Evolutionary conservation across 2,797 vertebrate species (phyloP).

Genomic region (Syndactyla subalaris): DNA sequence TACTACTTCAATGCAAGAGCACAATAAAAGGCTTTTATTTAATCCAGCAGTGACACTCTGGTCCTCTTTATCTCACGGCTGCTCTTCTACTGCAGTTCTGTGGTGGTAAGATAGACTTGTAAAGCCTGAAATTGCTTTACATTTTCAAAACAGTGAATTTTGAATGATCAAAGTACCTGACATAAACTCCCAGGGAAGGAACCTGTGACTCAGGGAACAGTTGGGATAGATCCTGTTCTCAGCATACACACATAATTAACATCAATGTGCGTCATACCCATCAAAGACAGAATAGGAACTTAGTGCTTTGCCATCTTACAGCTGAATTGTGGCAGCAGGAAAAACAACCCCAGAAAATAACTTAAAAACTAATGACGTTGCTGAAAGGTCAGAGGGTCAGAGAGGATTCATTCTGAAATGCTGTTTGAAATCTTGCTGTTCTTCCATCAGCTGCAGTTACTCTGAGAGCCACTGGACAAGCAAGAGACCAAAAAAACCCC

Average conservation of each 20-base stretch:
- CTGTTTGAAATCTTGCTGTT: not conserved
- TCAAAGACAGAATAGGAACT: not conserved
- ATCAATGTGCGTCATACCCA: accelerated
- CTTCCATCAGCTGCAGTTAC: not conserved
- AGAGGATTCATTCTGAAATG: not conserved
- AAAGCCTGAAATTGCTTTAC: not conserved
- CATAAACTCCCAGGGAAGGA: not conserved
- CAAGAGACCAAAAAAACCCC: not conserved
- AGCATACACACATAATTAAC: not conserved
- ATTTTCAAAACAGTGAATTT: not conserved
- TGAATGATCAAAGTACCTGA: slow-evolving; percentile 2
- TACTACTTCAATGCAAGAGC: not conserved
- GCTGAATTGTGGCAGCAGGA: not conserved
- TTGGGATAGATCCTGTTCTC: not conserved
- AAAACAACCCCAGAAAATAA: not conserved
- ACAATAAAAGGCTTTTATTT: not conserved
- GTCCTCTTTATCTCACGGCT: not conserved
- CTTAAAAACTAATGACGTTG: not conserved
- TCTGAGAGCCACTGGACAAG: not conserved
- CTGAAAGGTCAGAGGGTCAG: not conserved
- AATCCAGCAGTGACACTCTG: not conserved
- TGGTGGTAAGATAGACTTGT: not conserved
- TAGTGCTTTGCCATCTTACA: not conserved
- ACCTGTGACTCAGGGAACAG: not conserved
- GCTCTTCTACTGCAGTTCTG: not conserved